phyloP scores from a whole-genome alignment of 1,140 invertebrate species.

The Chymomyza costata region DNA sequence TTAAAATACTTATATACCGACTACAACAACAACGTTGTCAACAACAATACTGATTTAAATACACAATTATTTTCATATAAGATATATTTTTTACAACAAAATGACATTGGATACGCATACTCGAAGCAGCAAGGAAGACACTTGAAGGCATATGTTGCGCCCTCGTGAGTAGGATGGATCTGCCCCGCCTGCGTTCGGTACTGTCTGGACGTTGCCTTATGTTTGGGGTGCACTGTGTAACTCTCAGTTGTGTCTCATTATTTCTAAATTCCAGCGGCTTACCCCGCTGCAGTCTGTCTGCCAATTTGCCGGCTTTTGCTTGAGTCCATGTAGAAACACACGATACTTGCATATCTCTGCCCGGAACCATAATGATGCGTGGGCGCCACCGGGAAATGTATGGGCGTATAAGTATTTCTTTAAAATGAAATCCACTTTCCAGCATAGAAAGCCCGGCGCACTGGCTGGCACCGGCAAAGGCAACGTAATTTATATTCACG shows the following conservation, averaged over 20 bases:
- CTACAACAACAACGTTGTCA: too few relatives aligned
- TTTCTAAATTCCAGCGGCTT: constrained; percentile 56
- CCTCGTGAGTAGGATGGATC: too few relatives aligned
- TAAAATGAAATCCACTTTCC: constrained; percentile 31
- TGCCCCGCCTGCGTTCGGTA: not conserved
- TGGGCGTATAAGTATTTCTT: constrained; percentile 24
- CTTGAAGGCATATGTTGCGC: too few relatives aligned
- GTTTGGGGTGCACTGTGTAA: constrained; percentile 17
- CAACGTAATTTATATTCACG: constrained; percentile 40
- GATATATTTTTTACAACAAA: not conserved
- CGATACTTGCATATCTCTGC: not conserved
- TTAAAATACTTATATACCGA: too few relatives aligned
- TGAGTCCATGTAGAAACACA: constrained; percentile 17
- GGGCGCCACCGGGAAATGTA: not conserved
- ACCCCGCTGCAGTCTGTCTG: constrained; percentile 18
- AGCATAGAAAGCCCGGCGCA: constrained; percentile 1
- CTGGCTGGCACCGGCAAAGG: constrained; percentile 3
- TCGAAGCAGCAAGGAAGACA: too few relatives aligned
- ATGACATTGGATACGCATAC: constrained; percentile 27
- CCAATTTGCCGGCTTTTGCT: constrained; percentile 34
- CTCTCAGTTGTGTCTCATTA: constrained; percentile 60
- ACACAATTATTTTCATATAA: constrained; percentile 28
- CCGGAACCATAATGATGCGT: too few relatives aligned
- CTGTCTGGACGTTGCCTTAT: too few relatives aligned
- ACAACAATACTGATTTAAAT: too few relatives aligned